Evolutionary conservation across 2,888 invertebrate genomes (phyloP), one percentile per base, ranked within the genome.

Genomic region (Diadegma fenestrale): DNA sequence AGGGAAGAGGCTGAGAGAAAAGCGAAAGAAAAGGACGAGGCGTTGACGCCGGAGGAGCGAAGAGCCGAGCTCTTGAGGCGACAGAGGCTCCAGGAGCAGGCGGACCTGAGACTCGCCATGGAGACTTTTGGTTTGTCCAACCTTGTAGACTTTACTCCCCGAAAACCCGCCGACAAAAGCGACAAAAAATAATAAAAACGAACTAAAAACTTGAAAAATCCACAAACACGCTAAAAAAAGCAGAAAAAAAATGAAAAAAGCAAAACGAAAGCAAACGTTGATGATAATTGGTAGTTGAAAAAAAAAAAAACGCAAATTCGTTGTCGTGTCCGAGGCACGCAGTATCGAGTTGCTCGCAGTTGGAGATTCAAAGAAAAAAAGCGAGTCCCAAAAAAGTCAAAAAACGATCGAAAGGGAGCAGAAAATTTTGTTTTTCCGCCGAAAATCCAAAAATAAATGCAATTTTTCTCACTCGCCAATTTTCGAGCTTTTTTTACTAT

Each of bases 81-180:
- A 88, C 97, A 98, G 93, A 97, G 98, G 94, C 94, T 97, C 73
- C 97, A 97, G 93, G 97, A 98, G 94, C 98, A 98, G 93, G 96
- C 98, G 0, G 99, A 99, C 93, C 95, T 98, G 78, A 96, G 96
- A 91, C 95, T 97, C 89, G 98, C 98, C 69, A 95, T 98, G 95
- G 98, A 98, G 93, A 97, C 98, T 85, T 98, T 98, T 94, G 98
- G 98, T 94, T 94, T 94, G 94, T 94, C 93, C 88, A 94, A 93
- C 90, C 93, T 94, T 92, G 93, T 94, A 92, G 94, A 94, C 90
- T 94, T 94, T 93, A 93, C 93, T 90, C 91, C 92, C 86, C 93
- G 93, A 90, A 93, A 93, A 91, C 90, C 92, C 83, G 77, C 85
- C 22, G 58, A 58, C 58, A 93, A 93, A 90, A 90, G 87, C 86